These are phyloP conservation scores for Eptesicus fuscus DNA, from an alignment of 2,113 vertebrate species.

Conservation along the genomic window DNA sequence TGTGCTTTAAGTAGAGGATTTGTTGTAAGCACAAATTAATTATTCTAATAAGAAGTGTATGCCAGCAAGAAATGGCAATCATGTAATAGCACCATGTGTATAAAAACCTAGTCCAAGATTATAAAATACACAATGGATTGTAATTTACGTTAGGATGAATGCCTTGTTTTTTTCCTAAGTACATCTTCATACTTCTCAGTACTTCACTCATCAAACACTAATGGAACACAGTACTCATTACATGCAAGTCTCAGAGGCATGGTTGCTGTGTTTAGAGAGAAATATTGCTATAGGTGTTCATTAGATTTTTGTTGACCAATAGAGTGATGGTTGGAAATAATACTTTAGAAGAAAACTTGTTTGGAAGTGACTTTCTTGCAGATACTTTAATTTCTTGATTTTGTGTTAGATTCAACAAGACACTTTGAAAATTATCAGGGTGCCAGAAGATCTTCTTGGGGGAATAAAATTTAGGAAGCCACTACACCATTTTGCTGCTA, in stretches of 20 bases:
- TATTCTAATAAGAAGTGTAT: not conserved
- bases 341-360: not conserved
- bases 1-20: constrained; percentile 23
- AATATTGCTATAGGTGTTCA: not conserved
- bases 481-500: not conserved
- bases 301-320: not conserved
- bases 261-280: not conserved
- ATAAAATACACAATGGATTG: not conserved
- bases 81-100: not conserved
- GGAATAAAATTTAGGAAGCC: constrained; percentile 20
- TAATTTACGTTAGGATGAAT: not conserved
- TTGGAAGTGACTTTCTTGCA: not conserved
- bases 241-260: not conserved
- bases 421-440: constrained; percentile 17
- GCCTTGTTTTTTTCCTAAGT: not conserved
- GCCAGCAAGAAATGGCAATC: not conserved
- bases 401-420: not conserved
- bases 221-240: not conserved
- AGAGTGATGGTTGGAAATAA: not conserved
- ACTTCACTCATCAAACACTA: not conserved
- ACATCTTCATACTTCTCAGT: not conserved
- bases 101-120: constrained; percentile 18
- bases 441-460: not conserved
- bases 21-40: not conserved
- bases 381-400: constrained; percentile 19